Conservation (phyloP, 2,888 invertebrate species). For the Spodoptera exigua region DNA sequence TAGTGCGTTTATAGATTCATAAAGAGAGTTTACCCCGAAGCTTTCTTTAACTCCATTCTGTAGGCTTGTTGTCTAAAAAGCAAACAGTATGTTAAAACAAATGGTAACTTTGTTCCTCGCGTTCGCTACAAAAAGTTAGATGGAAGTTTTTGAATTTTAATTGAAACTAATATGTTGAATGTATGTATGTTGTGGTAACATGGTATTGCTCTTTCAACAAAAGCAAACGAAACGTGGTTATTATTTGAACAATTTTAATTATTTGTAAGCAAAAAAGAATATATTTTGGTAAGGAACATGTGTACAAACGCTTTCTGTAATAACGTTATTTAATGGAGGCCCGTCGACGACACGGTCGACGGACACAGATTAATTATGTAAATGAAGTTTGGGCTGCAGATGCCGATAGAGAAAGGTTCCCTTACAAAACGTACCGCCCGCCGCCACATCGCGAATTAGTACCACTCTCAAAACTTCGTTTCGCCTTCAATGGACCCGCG, state of each 20-base stretch:
- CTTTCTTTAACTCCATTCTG: constrained; percentile 46
- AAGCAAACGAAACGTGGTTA: neutral
- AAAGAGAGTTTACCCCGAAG: constrained; percentile 61
- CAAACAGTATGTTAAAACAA: constrained; percentile 15
- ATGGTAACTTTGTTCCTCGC: neutral
- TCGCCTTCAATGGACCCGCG: constrained; percentile 63
- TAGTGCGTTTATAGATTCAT: constrained; percentile 64
- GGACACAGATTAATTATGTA: constrained; percentile 80
- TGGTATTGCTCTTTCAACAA: neutral
- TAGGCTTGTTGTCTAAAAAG: constrained; percentile 25
- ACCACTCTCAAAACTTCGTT: constrained; percentile 64
- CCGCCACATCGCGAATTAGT: constrained; percentile 55
- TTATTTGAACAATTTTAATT: neutral
- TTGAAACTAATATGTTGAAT: constrained; percentile 11
- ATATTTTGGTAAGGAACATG: constrained; percentile 21
- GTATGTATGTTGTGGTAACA: neutral
- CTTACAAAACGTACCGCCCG: constrained; percentile 68
- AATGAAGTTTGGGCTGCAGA: constrained; percentile 75
- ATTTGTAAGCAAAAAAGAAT: constrained; percentile 18
- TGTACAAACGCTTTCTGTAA: constrained; percentile 36
- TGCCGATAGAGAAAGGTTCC: constrained; percentile 72
- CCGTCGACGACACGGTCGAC: constrained; percentile 66
- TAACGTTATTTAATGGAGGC: constrained; percentile 70
- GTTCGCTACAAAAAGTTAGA: neutral
- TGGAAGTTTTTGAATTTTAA: constrained; percentile 7